Evolutionary conservation across 2,888 invertebrate species (phyloP).

Genomic region (Macaria notata): DNA sequence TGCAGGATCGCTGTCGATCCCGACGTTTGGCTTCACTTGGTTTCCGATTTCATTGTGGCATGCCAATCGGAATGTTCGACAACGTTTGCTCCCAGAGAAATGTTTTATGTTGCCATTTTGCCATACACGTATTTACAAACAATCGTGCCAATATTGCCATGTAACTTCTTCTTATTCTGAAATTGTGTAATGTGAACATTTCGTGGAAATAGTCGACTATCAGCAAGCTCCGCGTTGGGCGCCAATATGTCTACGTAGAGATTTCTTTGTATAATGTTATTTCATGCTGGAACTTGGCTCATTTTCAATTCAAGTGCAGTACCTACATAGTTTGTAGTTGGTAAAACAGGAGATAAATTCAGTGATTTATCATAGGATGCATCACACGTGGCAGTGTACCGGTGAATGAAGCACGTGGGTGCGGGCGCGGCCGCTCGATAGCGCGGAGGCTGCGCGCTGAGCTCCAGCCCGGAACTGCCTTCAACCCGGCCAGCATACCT

Average conservation of each 20-base stretch:
- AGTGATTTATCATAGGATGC: constrained; percentile 38
- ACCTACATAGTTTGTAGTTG: constrained; percentile 17
- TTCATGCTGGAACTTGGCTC: constrained; percentile 20
- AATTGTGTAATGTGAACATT: constrained; percentile 4
- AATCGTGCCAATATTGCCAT: constrained; percentile 16
- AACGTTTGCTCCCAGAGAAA: constrained; percentile 1
- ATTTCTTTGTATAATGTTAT: constrained; percentile 16
- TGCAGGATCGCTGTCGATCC: constrained; percentile 31
- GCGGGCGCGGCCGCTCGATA: constrained; percentile 71
- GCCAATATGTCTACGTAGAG: constrained; percentile 33
- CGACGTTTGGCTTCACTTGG: constrained; percentile 40
- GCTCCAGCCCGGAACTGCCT: constrained; percentile 52
- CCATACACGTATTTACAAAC: not conserved
- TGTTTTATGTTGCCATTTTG: constrained; percentile 4
- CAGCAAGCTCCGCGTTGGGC: constrained; percentile 31
- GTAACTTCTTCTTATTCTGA: constrained; percentile 2
- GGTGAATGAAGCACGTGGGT: constrained; percentile 68
- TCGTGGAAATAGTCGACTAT: not conserved
- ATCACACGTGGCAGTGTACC: constrained; percentile 50
- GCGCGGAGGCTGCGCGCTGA: constrained; percentile 69
- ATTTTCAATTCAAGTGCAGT: constrained; percentile 21
- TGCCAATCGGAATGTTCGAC: constrained; percentile 26
- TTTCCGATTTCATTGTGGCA: constrained; percentile 32
- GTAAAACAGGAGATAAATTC: constrained; percentile 23
- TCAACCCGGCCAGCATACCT: constrained; percentile 45